Base-by-base conservation (phyloP, 2,888 invertebrate genomes). In the Baronia brevicornis region DNA sequence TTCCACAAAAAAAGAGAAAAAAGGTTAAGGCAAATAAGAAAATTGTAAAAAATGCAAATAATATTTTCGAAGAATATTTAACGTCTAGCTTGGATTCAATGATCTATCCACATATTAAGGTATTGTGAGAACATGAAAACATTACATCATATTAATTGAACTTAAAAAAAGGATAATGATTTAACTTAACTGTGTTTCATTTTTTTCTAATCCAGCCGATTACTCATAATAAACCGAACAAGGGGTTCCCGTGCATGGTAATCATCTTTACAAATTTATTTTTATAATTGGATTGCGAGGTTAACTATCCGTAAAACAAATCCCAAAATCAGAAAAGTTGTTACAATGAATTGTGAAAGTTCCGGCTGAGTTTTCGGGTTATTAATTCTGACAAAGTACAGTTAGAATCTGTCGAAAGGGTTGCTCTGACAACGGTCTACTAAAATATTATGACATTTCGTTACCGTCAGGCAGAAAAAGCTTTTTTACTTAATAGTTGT, bases 261-360 rank as follows among this genome's bases (percentile, higher is more conserved):
- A 44, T 46, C 48, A 57, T 54, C 54, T 60, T 60, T 59, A 67
- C 60, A 60, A 67, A 63, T 55, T 68, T 64, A 69, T 71, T 70
- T 68, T 63, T 63, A 66, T 80, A 80, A 84, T 84, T 82, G 78
- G 48, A 73, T 78, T 77, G 84, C 64, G 63, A 61, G 71, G 67
- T 77, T 80, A 82, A 84, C 78, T 78, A 79, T 71, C 77, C 80
- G 80, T 75, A 69, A 79, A 80, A 82, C 79, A 80, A n/a, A 79
- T 79, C 71, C 64, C 57, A 63, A 70, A 74, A 72, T 71, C 71
- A 65, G 73, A 70, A 78, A 77, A 80, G 62, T 67, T 58, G 60
- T 50, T 48, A 55, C 62, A 53, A 52, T 50, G 50, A 51, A 48
- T 59, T 50, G 64, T 54, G 60, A 56, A 47, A 49, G 58, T 36